A percentile compares a stretch with the other conserved stretches of the same genome.
phyloP scores from a whole-genome alignment of 2,888 invertebrate genomes.

The Polymixis lichenea region DNA sequence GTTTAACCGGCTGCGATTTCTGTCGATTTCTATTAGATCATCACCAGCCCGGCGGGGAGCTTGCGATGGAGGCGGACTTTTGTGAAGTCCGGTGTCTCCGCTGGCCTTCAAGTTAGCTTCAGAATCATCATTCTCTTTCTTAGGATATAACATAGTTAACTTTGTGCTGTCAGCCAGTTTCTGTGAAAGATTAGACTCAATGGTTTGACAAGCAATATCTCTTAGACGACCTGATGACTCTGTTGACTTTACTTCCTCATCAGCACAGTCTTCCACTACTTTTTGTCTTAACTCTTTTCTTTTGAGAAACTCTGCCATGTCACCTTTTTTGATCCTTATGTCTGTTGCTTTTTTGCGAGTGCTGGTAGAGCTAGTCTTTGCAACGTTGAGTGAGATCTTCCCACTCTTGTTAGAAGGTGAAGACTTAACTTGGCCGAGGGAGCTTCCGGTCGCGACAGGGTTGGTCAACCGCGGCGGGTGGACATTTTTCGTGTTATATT shows the following conservation, averaged over 20 bases:
- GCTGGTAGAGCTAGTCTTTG: constrained; percentile 80
- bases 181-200: constrained; percentile 83
- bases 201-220: constrained; percentile 87
- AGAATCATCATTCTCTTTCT: constrained; percentile 77
- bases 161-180: constrained; percentile 83
- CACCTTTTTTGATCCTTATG: constrained; percentile 84
- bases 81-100: constrained; percentile 79
- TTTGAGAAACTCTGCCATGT: constrained; percentile 87
- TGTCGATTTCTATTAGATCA: constrained; percentile 78
- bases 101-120: constrained; percentile 85
- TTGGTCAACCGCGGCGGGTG: constrained; percentile 77
- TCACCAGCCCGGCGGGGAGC: constrained; percentile 77
- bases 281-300: constrained; percentile 83
- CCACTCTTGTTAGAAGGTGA: constrained; percentile 81
- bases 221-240: constrained; percentile 80
- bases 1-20: constrained; percentile 81
- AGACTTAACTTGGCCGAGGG: constrained; percentile 82
- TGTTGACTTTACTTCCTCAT: constrained; percentile 78
- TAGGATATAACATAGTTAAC: constrained; percentile 87
- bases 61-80: constrained; percentile 68
- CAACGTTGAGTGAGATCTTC: constrained; percentile 78
- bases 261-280: constrained; percentile 71
- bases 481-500: constrained; percentile 77
- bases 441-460: constrained; percentile 72
- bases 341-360: constrained; percentile 79